A percentile compares a stretch with the other conserved stretches of the same genome.
Conservation (phyloP, 1,140 invertebrate genomes). For the Brachionus manjavacas region DNA sequence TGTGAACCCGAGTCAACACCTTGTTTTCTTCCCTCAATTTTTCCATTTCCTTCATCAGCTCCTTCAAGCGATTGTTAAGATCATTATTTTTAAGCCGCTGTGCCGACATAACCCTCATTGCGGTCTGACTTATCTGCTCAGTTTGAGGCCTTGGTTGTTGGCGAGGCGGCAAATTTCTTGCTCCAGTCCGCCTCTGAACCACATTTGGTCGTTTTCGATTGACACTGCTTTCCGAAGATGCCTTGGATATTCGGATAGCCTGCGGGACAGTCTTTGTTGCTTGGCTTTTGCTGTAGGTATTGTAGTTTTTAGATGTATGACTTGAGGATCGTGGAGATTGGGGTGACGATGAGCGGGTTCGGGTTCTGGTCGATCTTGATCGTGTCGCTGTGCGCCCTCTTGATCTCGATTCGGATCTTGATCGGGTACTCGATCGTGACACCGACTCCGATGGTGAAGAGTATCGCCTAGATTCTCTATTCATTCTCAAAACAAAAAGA, state of each 20-base stretch:
- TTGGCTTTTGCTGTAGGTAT: not conserved
- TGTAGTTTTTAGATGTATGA: not conserved
- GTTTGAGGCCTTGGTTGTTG: conserved; percentile 2
- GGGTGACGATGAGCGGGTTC: not conserved
- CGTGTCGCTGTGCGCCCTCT: not conserved
- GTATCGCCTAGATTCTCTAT: not conserved
- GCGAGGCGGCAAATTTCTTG: not conserved
- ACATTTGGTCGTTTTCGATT: not conserved
- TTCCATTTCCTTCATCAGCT: conserved; percentile 32
- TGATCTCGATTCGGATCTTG: not conserved
- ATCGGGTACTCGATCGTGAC: not conserved
- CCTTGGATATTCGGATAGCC: not conserved
- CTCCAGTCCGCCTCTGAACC: not conserved
- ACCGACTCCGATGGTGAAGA: not conserved
- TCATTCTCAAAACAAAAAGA: not conserved
- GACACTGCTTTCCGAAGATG: not conserved
- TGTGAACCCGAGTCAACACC: not conserved
- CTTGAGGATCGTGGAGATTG: not conserved
- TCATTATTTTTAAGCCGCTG: conserved; percentile 35
- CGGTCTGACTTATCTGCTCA: not conserved
- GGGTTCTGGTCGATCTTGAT: not conserved
- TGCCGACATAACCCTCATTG: conserved; percentile 19
- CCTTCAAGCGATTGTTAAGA: not conserved
- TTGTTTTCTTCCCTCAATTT: conserved; percentile 38
- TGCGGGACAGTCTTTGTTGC: not conserved